phyloP scores from a whole-genome alignment of 2,797 vertebrate genomes.

The Emydoidea blandingii region DNA sequence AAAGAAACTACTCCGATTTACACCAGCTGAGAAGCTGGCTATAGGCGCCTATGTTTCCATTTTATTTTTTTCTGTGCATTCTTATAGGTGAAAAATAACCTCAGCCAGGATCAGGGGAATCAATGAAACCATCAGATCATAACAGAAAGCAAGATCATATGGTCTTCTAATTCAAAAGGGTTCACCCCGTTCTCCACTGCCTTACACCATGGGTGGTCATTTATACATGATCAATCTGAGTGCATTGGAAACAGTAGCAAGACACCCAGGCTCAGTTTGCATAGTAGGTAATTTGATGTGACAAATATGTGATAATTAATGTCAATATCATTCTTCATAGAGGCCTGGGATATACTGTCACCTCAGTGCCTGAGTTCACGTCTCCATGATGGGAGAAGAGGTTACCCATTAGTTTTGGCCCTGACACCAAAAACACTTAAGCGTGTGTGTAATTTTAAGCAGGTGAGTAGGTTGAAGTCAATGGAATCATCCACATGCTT shows the following conservation, averaged over 20 bases:
- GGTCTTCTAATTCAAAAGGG: neutral
- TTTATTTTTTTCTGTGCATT: neutral
- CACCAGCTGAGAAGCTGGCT: neutral
- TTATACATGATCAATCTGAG: neutral
- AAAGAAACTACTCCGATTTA: neutral
- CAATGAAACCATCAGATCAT: neutral
- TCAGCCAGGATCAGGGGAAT: neutral
- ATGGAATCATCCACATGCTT: neutral
- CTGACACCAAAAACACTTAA: neutral
- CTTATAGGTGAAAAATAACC: neutral
- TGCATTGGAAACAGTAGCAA: neutral
- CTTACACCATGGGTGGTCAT: neutral
- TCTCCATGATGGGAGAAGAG: neutral
- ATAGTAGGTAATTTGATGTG: neutral
- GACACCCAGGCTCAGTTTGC: neutral
- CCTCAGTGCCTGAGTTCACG: neutral
- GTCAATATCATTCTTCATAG: rapidly evolving
- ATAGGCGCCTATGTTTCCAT: neutral
- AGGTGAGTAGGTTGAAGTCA: neutral
- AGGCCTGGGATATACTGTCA: rapidly evolving
- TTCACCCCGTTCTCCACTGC: no score
- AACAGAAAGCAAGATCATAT: neutral
- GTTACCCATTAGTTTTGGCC: neutral
- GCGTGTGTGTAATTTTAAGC: slow-evolving; percentile 36
- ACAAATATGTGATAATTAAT: neutral